These are phyloP conservation scores for Seison nebaliae DNA, from an alignment of 1,140 invertebrate species.

Conservation along the genomic window DNA sequence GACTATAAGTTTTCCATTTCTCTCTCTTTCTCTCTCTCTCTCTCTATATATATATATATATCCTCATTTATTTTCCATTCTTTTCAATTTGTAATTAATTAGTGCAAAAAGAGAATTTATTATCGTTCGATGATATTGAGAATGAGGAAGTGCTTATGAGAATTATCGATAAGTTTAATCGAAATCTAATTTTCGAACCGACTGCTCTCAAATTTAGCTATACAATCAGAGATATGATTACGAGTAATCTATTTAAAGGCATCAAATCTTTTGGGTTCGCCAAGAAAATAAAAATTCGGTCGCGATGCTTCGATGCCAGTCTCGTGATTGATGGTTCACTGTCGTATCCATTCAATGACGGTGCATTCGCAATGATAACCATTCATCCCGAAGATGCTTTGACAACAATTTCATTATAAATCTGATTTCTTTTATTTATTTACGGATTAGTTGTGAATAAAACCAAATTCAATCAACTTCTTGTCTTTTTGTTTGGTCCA, in stretches of 20 bases:
- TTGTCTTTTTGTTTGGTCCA: too few species aligned
- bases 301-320: constrained; percentile 68
- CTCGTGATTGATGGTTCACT: constrained; percentile 84
- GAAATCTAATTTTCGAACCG: constrained; percentile 50
- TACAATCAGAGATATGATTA: constrained; percentile 63
- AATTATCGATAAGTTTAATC: constrained; percentile 50
- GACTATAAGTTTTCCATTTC: constrained; percentile 32
- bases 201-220: constrained; percentile 46
- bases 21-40: too few species aligned
- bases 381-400: constrained; percentile 57
- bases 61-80: too few species aligned
- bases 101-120: too few species aligned
- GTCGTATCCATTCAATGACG: constrained; percentile 74
- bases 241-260: constrained; percentile 20
- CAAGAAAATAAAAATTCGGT: too few species aligned
- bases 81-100: too few species aligned
- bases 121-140: constrained; percentile 18
- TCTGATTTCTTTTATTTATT: neutral
- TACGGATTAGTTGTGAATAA: too few species aligned
- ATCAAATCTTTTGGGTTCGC: too few species aligned
- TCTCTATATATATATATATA: too few species aligned
- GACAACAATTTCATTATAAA: constrained; percentile 38
- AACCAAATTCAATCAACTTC: too few species aligned
- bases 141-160: constrained; percentile 35
- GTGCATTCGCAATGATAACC: constrained; percentile 54